Conservation (phyloP, 2,797 vertebrate species). For the Sebastes goodei region DNA sequence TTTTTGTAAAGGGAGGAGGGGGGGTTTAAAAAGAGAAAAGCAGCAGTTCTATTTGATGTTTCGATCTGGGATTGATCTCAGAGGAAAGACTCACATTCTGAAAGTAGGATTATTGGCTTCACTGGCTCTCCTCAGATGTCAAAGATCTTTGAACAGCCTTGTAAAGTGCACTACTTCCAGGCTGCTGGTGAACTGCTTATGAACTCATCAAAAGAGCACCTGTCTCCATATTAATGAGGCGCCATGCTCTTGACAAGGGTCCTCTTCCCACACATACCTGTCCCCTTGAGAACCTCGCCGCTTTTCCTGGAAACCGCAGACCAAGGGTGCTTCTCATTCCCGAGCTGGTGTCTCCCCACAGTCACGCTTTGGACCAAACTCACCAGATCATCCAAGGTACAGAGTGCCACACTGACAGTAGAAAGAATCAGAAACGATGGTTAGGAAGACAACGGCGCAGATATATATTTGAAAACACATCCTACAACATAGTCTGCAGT, state of each 20-base stretch:
- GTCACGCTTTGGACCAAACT: conserved; percentile 19
- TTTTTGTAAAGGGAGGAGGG: conserved; percentile 83
- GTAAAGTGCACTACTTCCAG: conserved; percentile 95
- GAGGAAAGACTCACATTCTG: conserved; percentile 95
- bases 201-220: conserved; percentile 93
- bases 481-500: neutral
- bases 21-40: conserved; percentile 83
- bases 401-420: neutral
- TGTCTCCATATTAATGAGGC: conserved; percentile 91
- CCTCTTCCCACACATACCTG: conserved; percentile 84
- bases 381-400: conserved; percentile 19
- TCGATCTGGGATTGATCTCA: conserved; percentile 99
- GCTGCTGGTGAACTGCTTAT: conserved; percentile 93
- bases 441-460: neutral
- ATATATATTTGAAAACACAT: neutral
- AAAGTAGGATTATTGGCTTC: conserved; percentile 99
- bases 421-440: neutral
- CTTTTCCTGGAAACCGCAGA: conserved; percentile 81
- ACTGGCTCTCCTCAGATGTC: conserved; percentile 98
- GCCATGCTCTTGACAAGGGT: conserved; percentile 71
- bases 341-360: conserved; percentile 38
- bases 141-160: conserved; percentile 99
- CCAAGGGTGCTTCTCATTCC: conserved; percentile 60
- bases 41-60: conserved; percentile 96
- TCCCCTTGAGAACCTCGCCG: conserved; percentile 74